Evolutionary conservation across 2,113 vertebrate genomes (phyloP).

Genomic region (Pollachius pollachius): DNA sequence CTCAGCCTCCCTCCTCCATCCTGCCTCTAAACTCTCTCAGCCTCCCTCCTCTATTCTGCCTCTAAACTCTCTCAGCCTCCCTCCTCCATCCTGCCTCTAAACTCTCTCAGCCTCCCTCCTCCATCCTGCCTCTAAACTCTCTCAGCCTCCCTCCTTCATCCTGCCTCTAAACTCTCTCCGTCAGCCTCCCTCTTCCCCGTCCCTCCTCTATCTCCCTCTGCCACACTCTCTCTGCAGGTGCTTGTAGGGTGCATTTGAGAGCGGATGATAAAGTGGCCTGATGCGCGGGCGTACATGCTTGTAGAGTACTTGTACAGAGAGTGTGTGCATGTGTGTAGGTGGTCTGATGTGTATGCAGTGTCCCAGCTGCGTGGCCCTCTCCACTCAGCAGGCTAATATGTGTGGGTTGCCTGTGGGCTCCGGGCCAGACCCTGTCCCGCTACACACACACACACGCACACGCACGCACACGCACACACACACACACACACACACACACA

Average conservation of each 20-base stretch:
- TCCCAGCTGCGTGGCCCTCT: slow-evolving; percentile 35
- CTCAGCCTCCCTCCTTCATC: no score
- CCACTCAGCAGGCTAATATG: slow-evolving; percentile 33
- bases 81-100: no score
- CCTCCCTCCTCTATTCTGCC: no score
- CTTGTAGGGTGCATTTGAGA: slow-evolving; percentile 38
- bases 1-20: no score
- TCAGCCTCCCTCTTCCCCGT: background rate
- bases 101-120: no score
- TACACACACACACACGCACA: background rate
- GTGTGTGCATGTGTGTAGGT: slow-evolving; percentile 20
- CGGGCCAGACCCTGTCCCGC: no score
- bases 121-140: no score
- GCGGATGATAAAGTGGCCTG: slow-evolving; percentile 35
- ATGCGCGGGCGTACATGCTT: slow-evolving; percentile 14
- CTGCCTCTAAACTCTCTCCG: background rate
- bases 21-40: no score
- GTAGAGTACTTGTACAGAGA: background rate
- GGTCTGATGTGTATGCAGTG: slow-evolving; percentile 33
- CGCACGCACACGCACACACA: background rate
- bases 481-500: background rate
- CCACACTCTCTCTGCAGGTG: background rate
- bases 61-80: no score
- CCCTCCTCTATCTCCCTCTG: background rate
- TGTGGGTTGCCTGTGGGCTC: slow-evolving; percentile 14